These are phyloP conservation scores for Eclectus roratus DNA, from an alignment of 2,113 vertebrate species.

Conservation along the genomic window DNA sequence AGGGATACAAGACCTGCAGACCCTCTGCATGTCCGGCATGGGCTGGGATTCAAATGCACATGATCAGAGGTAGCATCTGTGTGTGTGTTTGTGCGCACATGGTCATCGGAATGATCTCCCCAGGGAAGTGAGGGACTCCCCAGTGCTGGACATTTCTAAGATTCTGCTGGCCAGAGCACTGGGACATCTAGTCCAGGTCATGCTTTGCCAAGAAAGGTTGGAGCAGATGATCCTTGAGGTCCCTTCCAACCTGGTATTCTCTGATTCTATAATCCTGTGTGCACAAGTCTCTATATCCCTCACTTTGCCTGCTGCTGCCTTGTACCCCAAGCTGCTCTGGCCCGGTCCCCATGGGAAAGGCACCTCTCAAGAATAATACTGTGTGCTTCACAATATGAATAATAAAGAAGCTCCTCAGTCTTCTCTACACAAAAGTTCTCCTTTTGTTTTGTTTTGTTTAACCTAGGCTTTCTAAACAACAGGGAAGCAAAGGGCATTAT, in stretches of 20 bases:
- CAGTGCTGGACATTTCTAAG: neutral
- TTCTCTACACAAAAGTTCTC: neutral
- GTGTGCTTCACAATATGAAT: neutral
- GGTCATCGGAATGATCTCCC: neutral
- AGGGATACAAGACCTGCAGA: neutral
- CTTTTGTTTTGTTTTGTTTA: neutral
- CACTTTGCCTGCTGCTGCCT: neutral
- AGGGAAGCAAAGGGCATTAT: neutral
- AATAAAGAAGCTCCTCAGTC: neutral
- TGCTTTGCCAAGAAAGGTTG: neutral
- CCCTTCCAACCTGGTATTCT: neutral
- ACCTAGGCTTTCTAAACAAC: neutral
- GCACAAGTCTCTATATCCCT: no score
- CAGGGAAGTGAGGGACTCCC: neutral
- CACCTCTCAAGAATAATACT: neutral
- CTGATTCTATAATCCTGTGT: neutral
- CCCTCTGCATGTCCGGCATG: fast-evolving
- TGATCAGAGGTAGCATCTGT: neutral
- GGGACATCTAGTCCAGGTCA: neutral
- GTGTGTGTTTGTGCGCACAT: neutral
- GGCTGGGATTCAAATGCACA: neutral
- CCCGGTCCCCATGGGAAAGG: neutral
- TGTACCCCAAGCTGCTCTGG: fast-evolving
- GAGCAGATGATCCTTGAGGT: neutral
- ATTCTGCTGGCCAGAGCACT: neutral